Conservation (phyloP, 2,888 invertebrate genomes). For the Phoronis australis region DNA sequence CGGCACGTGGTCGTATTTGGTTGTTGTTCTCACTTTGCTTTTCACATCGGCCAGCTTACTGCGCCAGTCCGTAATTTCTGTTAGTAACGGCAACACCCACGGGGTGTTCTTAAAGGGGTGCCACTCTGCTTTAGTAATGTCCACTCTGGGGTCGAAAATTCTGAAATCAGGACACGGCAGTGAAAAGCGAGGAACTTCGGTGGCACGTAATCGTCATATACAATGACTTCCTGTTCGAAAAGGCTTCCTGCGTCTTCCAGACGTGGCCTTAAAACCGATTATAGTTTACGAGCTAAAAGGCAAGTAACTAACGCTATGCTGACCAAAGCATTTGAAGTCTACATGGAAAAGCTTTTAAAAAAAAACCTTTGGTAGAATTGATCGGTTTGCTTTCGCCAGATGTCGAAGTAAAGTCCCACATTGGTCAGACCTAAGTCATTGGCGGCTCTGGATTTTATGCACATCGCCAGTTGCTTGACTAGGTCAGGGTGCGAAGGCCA, state of each 20-base stretch:
- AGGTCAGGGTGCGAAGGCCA: slow-evolving; percentile 80
- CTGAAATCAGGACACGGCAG: slow-evolving; percentile 60
- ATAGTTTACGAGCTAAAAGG: too few relatives aligned
- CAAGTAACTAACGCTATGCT: too few relatives aligned
- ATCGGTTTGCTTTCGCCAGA: too few relatives aligned
- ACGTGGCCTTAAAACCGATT: too few relatives aligned
- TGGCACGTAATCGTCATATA: too few relatives aligned
- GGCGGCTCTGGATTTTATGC: slow-evolving; percentile 60
- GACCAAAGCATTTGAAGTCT: too few relatives aligned
- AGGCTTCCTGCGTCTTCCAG: too few relatives aligned
- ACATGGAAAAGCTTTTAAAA: too few relatives aligned
- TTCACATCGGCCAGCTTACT: slow-evolving; percentile 52
- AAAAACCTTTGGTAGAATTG: too few relatives aligned
- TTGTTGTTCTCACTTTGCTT: slow-evolving; percentile 64
- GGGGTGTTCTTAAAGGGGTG: slow-evolving; percentile 64
- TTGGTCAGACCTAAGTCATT: slow-evolving; percentile 61
- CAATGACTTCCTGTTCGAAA: too few relatives aligned
- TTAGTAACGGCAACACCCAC: slow-evolving; percentile 70
- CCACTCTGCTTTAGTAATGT: slow-evolving; percentile 70
- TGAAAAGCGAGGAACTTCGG: too few relatives aligned
- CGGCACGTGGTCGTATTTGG: slow-evolving; percentile 66
- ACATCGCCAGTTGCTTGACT: slow-evolving; percentile 77
- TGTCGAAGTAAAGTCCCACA: slow-evolving; percentile 69
- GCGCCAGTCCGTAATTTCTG: slow-evolving; percentile 62
- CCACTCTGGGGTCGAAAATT: slow-evolving; percentile 65